These are phyloP conservation scores for Linnaemya vulpina DNA, from an alignment of 2,888 invertebrate genomes.

Conservation along the genomic window DNA sequence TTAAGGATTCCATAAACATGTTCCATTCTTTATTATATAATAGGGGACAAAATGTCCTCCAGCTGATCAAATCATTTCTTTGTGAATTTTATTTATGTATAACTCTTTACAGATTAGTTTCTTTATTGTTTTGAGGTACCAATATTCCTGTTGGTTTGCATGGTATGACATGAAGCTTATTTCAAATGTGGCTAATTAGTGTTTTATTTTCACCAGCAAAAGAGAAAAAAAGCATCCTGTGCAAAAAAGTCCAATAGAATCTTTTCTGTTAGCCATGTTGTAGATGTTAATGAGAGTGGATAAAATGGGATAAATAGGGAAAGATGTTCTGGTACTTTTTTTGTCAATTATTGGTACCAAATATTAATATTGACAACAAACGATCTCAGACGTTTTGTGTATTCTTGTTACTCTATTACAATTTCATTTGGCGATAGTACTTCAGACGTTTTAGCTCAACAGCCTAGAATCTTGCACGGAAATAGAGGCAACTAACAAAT, in stretches of 20 bases:
- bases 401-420: no score
- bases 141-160: slow-evolving; percentile 51
- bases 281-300: neutral
- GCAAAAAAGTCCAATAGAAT: slow-evolving; percentile 19
- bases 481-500: no score
- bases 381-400: no score
- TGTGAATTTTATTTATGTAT: slow-evolving; percentile 61
- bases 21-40: slow-evolving; percentile 8
- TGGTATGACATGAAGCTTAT: slow-evolving; percentile 49
- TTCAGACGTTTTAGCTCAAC: no score
- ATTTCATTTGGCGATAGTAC: no score
- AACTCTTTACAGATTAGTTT: slow-evolving; percentile 13
- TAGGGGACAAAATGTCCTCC: slow-evolving; percentile 5
- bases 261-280: slow-evolving; percentile 42
- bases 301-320: neutral
- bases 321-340: neutral
- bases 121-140: slow-evolving; percentile 52
- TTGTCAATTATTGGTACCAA: neutral
- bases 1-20: slow-evolving; percentile 8
- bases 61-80: slow-evolving; percentile 55
- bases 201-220: slow-evolving; percentile 51
- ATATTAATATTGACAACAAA: neutral
- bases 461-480: no score
- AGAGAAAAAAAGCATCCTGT: slow-evolving; percentile 1
- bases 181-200: slow-evolving; percentile 69